These are phyloP conservation scores for Brachypteracias leptosomus DNA, from an alignment of 2,113 vertebrate species.

Conservation along the genomic window DNA sequence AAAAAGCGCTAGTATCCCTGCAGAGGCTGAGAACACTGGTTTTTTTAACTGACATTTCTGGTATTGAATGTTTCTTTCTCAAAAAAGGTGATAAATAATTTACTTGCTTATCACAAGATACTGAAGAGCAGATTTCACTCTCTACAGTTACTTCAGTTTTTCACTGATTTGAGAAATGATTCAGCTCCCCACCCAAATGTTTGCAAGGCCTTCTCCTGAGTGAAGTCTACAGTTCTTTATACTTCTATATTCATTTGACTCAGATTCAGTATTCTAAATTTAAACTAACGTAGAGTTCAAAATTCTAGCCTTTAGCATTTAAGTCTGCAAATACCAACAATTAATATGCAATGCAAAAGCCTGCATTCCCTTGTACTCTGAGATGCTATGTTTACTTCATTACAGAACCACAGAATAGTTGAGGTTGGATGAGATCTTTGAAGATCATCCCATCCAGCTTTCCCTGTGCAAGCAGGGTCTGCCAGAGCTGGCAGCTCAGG, in stretches of 20 bases:
- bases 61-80: background rate
- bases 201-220: background rate
- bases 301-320: background rate
- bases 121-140: background rate
- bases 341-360: background rate
- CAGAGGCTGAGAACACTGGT: background rate
- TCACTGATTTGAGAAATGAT: background rate
- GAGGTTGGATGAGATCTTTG: background rate
- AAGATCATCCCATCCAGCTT: background rate
- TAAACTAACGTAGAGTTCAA: background rate
- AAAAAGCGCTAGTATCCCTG: background rate
- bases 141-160: background rate
- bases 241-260: background rate
- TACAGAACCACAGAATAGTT: background rate
- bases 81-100: background rate
- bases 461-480: background rate
- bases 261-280: background rate
- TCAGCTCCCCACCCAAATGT: background rate
- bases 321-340: background rate
- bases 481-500: background rate
- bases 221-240: background rate
- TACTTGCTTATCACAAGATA: background rate
- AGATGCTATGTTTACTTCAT: background rate
- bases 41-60: background rate
- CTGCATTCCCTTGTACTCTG: background rate